These are phyloP conservation scores for Danio albolineatus DNA, from an alignment of 2,797 vertebrate species.

Conservation along the genomic window DNA sequence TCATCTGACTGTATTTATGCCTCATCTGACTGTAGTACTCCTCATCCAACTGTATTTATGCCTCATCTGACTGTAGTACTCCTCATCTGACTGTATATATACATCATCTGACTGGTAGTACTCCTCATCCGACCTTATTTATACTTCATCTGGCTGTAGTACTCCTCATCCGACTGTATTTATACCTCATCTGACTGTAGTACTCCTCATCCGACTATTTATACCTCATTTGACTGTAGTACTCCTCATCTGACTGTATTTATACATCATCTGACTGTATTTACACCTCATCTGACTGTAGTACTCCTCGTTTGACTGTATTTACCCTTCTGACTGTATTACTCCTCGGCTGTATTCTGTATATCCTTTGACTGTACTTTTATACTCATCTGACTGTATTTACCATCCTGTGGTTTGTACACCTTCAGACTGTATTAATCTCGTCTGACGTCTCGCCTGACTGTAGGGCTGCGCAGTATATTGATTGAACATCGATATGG, in stretches of 20 bases:
- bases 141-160: too few relatives aligned
- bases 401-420: too few relatives aligned
- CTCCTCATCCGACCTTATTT: too few relatives aligned
- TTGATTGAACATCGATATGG: too few relatives aligned
- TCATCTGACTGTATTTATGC: not conserved
- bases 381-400: not conserved
- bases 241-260: not conserved
- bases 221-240: fast-evolving
- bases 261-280: not conserved
- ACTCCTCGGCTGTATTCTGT: too few relatives aligned
- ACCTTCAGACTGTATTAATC: not conserved
- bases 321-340: too few relatives aligned
- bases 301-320: not conserved
- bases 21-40: not conserved
- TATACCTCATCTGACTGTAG: not conserved
- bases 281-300: not conserved
- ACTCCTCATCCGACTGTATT: too few relatives aligned
- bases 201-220: not conserved
- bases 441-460: fast-evolving
- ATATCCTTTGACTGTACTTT: not conserved
- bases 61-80: not conserved
- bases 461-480: not conserved
- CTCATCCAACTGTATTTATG: too few relatives aligned
- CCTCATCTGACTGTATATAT: not conserved
- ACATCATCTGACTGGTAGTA: too few relatives aligned